These are phyloP conservation scores for Zosterops hypoxanthus DNA, from an alignment of 2,113 vertebrate genomes.

Conservation along the genomic window DNA sequence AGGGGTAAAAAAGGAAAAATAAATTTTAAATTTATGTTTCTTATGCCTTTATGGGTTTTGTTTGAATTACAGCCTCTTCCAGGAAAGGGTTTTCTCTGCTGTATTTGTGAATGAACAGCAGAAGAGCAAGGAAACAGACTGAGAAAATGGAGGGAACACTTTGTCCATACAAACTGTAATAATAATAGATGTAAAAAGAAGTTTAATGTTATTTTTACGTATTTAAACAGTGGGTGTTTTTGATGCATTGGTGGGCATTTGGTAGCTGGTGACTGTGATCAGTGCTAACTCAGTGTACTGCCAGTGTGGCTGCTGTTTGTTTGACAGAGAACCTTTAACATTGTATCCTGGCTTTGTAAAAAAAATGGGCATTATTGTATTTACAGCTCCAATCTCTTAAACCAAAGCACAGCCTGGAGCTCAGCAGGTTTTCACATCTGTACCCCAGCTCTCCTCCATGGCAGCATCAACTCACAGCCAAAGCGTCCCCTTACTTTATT, in stretches of 20 bases:
- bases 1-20: neutral
- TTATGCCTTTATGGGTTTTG: neutral
- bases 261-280: neutral
- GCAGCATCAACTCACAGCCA: neutral
- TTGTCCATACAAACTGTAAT: neutral
- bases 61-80: neutral
- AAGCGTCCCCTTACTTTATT: neutral
- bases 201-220: neutral
- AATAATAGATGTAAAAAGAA: neutral
- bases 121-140: neutral
- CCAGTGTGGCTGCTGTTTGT: neutral
- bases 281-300: neutral
- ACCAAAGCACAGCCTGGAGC: neutral
- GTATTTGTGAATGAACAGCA: neutral
- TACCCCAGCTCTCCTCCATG: neutral
- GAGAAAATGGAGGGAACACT: neutral
- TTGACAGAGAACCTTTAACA: neutral
- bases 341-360: neutral
- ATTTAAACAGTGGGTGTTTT: neutral
- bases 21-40: too few species aligned
- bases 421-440: neutral
- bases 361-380: neutral
- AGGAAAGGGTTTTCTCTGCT: neutral
- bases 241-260: neutral
- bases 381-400: too few species aligned